Conservation (phyloP, 2,888 invertebrate genomes). For the Bruchidius siliquastri region DNA sequence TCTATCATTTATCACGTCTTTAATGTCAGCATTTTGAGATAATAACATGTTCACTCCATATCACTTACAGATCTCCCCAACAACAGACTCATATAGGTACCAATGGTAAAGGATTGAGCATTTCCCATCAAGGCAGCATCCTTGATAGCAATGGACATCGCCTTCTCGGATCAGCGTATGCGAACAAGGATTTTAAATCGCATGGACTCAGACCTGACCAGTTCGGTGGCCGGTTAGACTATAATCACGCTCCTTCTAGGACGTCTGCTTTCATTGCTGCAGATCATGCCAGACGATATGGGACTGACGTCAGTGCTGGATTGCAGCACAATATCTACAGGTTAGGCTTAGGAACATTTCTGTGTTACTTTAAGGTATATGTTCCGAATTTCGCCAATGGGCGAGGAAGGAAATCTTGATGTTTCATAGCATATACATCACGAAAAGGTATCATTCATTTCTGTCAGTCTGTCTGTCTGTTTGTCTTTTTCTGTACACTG, state of each 20-base stretch:
- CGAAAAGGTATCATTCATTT: too few species aligned
- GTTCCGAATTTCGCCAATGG: too few species aligned
- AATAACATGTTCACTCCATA: too few species aligned
- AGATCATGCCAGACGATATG: conserved; percentile 23
- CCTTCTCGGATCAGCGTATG: conserved; percentile 28
- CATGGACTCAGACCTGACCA: conserved; percentile 27
- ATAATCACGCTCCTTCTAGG: conserved; percentile 28
- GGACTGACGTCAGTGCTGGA: conserved; percentile 29
- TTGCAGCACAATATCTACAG: conserved; percentile 26
- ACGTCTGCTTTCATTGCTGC: conserved; percentile 26
- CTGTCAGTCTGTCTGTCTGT: too few species aligned
- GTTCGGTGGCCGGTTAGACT: conserved; percentile 29
- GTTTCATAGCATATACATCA: too few species aligned
- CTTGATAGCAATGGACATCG: conserved; percentile 24
- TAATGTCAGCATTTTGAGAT: too few species aligned
- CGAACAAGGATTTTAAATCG: conserved; percentile 26
- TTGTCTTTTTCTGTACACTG: too few species aligned
- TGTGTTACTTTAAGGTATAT: too few species aligned
- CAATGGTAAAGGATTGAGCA: conserved; percentile 7
- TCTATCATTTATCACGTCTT: too few species aligned
- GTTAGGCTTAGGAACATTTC: not conserved
- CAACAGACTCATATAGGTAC: not conserved
- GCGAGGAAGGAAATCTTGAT: too few species aligned
- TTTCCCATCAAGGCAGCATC: conserved; percentile 27
- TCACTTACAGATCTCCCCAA: not conserved